phyloP scores from a whole-genome alignment of 2,797 vertebrate genomes.

The Acanthurus leucopareius region DNA sequence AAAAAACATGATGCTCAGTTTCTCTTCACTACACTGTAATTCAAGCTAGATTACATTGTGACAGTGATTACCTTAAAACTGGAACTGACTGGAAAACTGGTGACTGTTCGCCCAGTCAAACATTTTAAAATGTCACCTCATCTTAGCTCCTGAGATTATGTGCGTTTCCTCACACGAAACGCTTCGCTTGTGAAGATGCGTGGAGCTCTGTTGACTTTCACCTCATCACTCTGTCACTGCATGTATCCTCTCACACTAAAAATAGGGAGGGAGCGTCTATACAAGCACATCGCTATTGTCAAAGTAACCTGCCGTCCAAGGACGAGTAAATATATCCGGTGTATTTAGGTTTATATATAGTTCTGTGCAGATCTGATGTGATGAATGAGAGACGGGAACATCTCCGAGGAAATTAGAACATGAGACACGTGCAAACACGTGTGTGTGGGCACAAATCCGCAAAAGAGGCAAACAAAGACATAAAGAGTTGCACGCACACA shows the following conservation, averaged over 20 bases:
- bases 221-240: conserved; percentile 47
- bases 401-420: conserved; percentile 44
- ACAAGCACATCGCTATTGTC: conserved; percentile 37
- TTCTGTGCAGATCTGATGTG: conserved; percentile 2
- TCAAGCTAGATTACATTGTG: background rate
- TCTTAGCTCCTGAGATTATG: conserved; percentile 16
- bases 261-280: conserved; percentile 59
- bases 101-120: background rate
- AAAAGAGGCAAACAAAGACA: conserved; percentile 44
- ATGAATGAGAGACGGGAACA: conserved; percentile 23
- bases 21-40: background rate
- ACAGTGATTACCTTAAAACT: conserved; percentile 2
- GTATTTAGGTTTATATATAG: conserved; percentile 44
- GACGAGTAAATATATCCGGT: conserved; percentile 46
- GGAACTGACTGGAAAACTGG: conserved; percentile 1
- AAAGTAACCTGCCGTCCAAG: conserved; percentile 13
- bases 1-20: conserved; percentile 11
- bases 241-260: conserved; percentile 61
- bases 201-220: conserved; percentile 61
- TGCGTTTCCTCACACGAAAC: conserved; percentile 7
- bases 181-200: conserved; percentile 22
- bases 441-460: conserved; percentile 29
- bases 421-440: conserved; percentile 5
- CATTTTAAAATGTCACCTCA: conserved; percentile 1
- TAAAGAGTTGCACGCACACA: conserved; percentile 15